Base-by-base conservation (phyloP, 1,140 invertebrate species). In the Gryon sp. region DNA sequence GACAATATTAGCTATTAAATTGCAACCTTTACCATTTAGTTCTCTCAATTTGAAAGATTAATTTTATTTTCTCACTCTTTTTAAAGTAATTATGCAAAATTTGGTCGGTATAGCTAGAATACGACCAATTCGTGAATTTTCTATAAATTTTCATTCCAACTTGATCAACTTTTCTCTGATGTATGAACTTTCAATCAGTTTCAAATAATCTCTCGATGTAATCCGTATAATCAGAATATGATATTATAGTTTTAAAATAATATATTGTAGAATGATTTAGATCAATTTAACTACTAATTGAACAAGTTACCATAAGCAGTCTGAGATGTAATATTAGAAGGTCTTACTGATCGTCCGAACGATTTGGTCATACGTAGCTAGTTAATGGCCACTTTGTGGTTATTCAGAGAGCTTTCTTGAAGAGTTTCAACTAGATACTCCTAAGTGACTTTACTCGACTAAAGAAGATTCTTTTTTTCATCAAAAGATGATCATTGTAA, bases 321-420 rank as follows among this genome's bases (percentile, higher is more conserved):
- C 30, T 73, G 38, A 63, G 40, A 66, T 60, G 50, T 50, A 60
- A 26, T 55, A 11, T 34, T 55, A 11, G 24, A 62, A 62, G 46
- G 16, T 52, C 55, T 76, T 45, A 57, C 43, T 20, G 40, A 57
- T 72, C 53, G 62, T 46, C 18, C 41, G 63, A 68, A 18, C 40
- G 62, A 59, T 65, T 63, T 52, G 63, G 62, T 53, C 77, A 73
- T 73, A 55, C 38, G 69, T 57, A 80, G 80, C 79, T 78, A 79
- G 81, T 85, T 78, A 87, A 87, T 86, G 83, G 86, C 82, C 84
- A 87, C 87, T 88, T 85, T 86, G 84, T 82, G 85, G 87, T 80
- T 76, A 76, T 78, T 76, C 73, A 82, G 79, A 83, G 82, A 83
- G 84, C 81, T 86, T 78, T 76, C 60, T 76, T 70, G 77, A 86